Percentiles rank a stretch among this genome's conserved stretches.
These are phyloP conservation scores for Cydia pomonella DNA, from an alignment of 1,140 invertebrate species.

Conservation along the genomic window DNA sequence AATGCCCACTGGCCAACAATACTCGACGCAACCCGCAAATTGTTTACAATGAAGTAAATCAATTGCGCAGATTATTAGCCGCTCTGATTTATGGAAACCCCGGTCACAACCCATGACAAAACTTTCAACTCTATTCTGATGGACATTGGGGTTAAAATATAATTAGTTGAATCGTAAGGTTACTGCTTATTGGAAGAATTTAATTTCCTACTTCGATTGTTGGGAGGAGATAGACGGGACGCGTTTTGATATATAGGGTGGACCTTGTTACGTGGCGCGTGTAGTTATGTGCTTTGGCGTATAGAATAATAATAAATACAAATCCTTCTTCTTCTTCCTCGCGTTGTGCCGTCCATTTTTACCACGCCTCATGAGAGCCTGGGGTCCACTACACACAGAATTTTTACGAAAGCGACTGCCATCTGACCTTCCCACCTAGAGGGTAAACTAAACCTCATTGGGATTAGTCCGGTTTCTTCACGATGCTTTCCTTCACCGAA, in stretches of 20 bases:
- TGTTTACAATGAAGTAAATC: slow-evolving; percentile 56
- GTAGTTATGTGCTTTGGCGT: not conserved
- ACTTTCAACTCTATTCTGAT: slow-evolving; percentile 11
- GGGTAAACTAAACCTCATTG: too few species aligned
- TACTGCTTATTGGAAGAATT: slow-evolving; percentile 31
- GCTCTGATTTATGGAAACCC: slow-evolving; percentile 51
- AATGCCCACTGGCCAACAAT: slow-evolving; percentile 63
- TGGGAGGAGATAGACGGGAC: slow-evolving; percentile 14
- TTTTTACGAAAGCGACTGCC: too few species aligned
- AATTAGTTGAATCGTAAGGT: not conserved
- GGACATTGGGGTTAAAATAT: not conserved
- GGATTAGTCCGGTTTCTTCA: too few species aligned
- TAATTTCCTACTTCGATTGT: slow-evolving; percentile 30
- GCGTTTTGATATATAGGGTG: slow-evolving; percentile 9
- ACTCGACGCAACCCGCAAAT: slow-evolving; percentile 50
- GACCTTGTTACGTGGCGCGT: not conserved
- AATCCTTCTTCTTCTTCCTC: too few species aligned
- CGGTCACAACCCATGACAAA: not conserved
- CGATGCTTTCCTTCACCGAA: too few species aligned
- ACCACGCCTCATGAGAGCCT: too few species aligned
- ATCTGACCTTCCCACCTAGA: too few species aligned
- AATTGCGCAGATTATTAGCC: slow-evolving; percentile 50
- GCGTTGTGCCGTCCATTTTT: too few species aligned
- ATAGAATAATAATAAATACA: not conserved
- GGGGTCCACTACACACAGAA: too few species aligned